These are phyloP conservation scores for Phaethon lepturus DNA, from an alignment of 2,113 vertebrate genomes.

Conservation along the genomic window DNA sequence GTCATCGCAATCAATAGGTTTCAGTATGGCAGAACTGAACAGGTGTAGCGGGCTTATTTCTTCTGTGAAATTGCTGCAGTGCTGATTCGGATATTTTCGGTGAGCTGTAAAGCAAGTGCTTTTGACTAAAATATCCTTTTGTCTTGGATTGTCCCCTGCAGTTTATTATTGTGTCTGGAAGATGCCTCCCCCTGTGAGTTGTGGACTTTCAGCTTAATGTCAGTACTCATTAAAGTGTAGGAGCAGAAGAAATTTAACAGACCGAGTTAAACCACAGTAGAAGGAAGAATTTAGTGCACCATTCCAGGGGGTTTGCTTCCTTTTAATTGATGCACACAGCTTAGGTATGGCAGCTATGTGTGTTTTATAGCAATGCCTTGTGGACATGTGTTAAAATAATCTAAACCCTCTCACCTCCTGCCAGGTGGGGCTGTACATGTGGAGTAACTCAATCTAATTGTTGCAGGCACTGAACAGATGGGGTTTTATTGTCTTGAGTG, in stretches of 20 bases:
- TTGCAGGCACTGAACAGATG: conserved; percentile 44
- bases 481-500: conserved; percentile 46
- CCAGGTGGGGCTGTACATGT: not conserved
- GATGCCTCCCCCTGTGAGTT: not conserved
- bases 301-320: not conserved
- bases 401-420: conserved; percentile 4
- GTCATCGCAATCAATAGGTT: not conserved
- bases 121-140: conserved; percentile 48
- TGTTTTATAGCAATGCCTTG: not conserved
- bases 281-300: not conserved
- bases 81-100: conserved; percentile 7
- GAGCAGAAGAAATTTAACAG: not conserved
- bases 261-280: not conserved
- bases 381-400: not conserved
- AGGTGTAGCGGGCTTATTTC: conserved; percentile 26
- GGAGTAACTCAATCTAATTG: not conserved
- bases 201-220: conserved; percentile 55
- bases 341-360: not conserved
- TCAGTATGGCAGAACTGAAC: not conserved
- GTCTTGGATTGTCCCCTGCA: conserved; percentile 30
- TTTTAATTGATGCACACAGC: not conserved
- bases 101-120: conserved; percentile 22
- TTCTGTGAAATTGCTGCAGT: conserved; percentile 36
- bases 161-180: conserved; percentile 54
- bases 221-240: conserved; percentile 40